Evolutionary conservation across 2,888 invertebrate genomes (phyloP), one percentile per base, ranked within the genome.

Genomic region (Hirtodrosophila cameraria): DNA sequence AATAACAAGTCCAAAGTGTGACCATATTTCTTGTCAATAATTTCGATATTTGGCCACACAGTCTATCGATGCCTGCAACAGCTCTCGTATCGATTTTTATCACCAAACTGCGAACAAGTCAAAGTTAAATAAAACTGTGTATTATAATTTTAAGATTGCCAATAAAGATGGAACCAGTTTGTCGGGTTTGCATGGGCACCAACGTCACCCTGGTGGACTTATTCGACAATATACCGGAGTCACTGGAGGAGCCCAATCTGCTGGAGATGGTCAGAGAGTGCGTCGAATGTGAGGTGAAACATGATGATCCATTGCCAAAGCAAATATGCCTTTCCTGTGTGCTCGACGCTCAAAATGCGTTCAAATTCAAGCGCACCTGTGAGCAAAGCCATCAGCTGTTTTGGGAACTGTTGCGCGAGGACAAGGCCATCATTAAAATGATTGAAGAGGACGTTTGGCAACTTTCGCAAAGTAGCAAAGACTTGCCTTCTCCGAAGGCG

Each of bases 321-420:
- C 48, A 67, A 16, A 60, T 75, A 4, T 79, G 75, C 6, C 36
- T 39, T 7, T 5, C 35, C 3, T 79, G 75, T 15, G 33, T 71
- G 6, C 23, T 48, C 7, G 67, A 36, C 3, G 41, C 71, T 0
- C 27, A 62, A 25, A 70, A 42, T 48, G 75, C 75, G 1, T 65
- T 41, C 9, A 20, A 38, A 11, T 72, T 75, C 2, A 75, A 65
- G 41, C 13, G 36, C 3, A 57, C 49, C 28, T 75, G 60, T 7
- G 60, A 65, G 13, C 13, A 39, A 18, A 60, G 65, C 25, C 39
- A 27, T 5, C 6, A 23, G 23, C 33, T 11, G 3, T 49, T 55
- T 9, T 41, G 31, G 48, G 25, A 55, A 9, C 6, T 27, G 27
- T n/a, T 27, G 1, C n/a, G 3, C 9, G 9, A 38, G 9, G 48